Evolutionary conservation across 2,888 invertebrate genomes (phyloP).

Genomic region (Copidosoma aretas): DNA sequence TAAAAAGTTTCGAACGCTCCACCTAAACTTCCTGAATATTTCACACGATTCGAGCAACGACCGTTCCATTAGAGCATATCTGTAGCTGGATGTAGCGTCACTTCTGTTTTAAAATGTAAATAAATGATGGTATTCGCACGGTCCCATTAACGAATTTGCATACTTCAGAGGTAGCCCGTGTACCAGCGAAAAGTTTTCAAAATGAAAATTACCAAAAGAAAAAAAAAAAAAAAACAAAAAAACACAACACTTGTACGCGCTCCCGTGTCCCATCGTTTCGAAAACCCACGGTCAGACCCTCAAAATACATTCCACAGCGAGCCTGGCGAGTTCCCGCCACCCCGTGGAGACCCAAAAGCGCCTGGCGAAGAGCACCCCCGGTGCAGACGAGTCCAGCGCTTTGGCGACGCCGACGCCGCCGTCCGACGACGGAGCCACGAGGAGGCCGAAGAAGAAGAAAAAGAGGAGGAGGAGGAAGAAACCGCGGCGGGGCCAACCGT

Average conservation of each 20-base stretch:
- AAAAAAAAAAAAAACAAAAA: background rate
- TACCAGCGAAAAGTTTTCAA: constrained; percentile 52
- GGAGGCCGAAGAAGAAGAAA: constrained; percentile 50
- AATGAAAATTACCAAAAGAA: constrained; percentile 52
- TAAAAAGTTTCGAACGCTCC: too few species aligned
- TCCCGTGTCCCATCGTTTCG: too few species aligned
- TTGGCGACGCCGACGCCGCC: constrained; percentile 19
- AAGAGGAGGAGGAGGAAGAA: constrained; percentile 51
- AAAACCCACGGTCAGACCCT: background rate
- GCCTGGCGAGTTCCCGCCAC: constrained; percentile 38
- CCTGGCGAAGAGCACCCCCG: constrained; percentile 23
- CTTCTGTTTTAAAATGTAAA: too few species aligned
- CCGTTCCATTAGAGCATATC: too few species aligned
- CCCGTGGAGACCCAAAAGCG: constrained; percentile 45
- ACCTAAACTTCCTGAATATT: too few species aligned
- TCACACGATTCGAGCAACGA: too few species aligned
- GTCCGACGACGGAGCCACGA: constrained; percentile 36
- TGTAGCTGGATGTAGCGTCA: too few species aligned
- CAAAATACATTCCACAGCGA: constrained; percentile 39
- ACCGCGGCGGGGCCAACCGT: constrained; percentile 36
- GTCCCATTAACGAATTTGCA: too few species aligned
- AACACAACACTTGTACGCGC: too few species aligned
- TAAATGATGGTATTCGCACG: too few species aligned
- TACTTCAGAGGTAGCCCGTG: constrained; percentile 47
- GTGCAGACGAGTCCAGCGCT: constrained; percentile 2